These are phyloP conservation scores for Xanthia togata DNA, from an alignment of 2,888 invertebrate genomes.

Conservation along the genomic window DNA sequence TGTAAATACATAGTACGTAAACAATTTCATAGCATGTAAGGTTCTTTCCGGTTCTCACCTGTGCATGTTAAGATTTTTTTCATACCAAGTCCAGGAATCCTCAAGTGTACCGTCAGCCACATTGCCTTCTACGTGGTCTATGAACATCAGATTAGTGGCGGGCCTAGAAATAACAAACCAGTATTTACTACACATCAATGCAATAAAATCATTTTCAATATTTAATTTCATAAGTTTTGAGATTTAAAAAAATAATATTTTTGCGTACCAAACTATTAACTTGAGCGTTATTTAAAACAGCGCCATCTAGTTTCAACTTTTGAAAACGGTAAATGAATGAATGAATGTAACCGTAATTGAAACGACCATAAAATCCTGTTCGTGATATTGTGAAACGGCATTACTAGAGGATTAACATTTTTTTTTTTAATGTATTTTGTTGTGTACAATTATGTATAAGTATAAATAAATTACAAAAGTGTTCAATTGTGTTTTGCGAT, in stretches of 20 bases:
- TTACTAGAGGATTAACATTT: background rate
- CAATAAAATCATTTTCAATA: background rate
- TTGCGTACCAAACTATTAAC: too few species aligned
- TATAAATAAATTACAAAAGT: too few species aligned
- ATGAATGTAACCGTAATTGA: background rate
- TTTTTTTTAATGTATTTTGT: too few species aligned
- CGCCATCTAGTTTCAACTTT: constrained; percentile 42
- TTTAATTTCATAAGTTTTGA: background rate
- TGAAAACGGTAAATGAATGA: background rate
- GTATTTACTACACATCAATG: background rate
- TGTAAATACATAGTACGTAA: too few species aligned
- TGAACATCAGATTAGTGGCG: constrained; percentile 93
- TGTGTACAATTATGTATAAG: too few species aligned
- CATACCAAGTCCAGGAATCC: constrained; percentile 95
- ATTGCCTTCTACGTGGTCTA: constrained; percentile 99
- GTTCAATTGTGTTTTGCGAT: background rate
- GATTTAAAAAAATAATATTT: background rate
- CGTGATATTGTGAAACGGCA: background rate
- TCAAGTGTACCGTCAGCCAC: constrained; percentile 98
- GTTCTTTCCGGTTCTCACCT: constrained; percentile 73
- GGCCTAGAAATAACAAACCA: constrained; percentile 88
- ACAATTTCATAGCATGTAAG: background rate
- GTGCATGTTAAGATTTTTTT: constrained; percentile 91
- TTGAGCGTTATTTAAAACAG: constrained; percentile 5
- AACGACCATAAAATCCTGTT: background rate